A percentile compares a stretch with the other conserved stretches of the same genome.
phyloP scores from a whole-genome alignment of 2,797 vertebrate genomes.

The Brotogeris chrysoptera region DNA sequence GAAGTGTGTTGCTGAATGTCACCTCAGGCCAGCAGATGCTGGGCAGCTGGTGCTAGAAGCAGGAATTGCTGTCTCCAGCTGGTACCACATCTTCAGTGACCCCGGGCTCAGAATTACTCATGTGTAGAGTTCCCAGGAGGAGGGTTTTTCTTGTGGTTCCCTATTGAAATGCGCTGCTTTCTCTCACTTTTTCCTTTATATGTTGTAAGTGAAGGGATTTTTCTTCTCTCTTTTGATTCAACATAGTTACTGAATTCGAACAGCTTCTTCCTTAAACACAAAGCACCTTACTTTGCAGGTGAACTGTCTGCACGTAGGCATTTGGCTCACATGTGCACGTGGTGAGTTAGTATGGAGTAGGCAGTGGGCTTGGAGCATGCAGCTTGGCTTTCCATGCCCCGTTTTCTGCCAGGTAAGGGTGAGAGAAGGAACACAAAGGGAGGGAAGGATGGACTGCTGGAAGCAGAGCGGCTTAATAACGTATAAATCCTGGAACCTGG shows the following conservation, averaged over 20 bases:
- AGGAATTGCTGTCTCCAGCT: not conserved
- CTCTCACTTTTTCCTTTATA: not conserved
- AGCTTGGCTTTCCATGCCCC: not conserved
- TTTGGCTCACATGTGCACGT: rapidly evolving
- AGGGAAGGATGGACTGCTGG: not conserved
- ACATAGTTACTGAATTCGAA: not conserved
- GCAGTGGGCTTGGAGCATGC: rapidly evolving
- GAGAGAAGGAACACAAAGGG: not conserved
- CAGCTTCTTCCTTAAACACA: not conserved
- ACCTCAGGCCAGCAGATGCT: not conserved
- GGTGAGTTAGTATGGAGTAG: not conserved
- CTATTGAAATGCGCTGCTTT: not conserved
- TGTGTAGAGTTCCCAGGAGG: not conserved
- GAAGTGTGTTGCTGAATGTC: not conserved
- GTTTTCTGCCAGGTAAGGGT: rapidly evolving
- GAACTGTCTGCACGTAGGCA: rapidly evolving
- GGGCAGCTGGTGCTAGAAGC: not conserved
- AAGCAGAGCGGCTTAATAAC: not conserved
- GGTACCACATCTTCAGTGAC: rapidly evolving
- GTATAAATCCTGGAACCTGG: not conserved
- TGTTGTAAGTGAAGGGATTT: not conserved
- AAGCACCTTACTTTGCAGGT: not conserved
- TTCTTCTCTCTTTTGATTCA: not conserved
- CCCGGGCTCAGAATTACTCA: rapidly evolving
- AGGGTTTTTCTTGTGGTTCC: not conserved